A percentile compares a stretch with the other conserved stretches of the same genome.
These are phyloP conservation scores for Leptoteleia sp. DNA, from an alignment of 1,140 invertebrate species.

Conservation along the genomic window DNA sequence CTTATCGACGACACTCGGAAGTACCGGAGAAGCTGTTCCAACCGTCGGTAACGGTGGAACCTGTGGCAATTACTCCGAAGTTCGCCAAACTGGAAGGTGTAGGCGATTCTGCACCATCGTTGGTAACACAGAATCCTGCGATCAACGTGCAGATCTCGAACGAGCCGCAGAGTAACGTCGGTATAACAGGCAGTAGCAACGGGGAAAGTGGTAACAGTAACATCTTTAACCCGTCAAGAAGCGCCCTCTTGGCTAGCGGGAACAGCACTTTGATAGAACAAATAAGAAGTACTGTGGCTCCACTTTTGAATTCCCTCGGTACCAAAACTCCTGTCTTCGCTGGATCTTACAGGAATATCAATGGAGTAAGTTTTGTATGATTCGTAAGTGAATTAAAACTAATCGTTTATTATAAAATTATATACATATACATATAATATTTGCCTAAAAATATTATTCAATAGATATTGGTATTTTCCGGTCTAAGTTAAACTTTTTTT, in stretches of 20 bases:
- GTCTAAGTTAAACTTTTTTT: too few relatives aligned
- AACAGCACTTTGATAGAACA: slow-evolving; percentile 76
- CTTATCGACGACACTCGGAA: slow-evolving; percentile 77
- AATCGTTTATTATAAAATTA: too few relatives aligned
- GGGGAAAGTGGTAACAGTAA: slow-evolving; percentile 72
- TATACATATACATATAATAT: too few relatives aligned
- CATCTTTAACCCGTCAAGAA: slow-evolving; percentile 76
- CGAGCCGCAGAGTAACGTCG: slow-evolving; percentile 36
- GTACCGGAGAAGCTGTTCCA: slow-evolving; percentile 47
- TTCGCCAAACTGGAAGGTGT: slow-evolving; percentile 5
- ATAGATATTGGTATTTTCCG: too few relatives aligned
- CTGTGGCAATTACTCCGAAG: slow-evolving; percentile 74
- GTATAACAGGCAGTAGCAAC: slow-evolving; percentile 70
- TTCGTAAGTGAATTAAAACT: too few relatives aligned
- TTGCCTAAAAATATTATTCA: too few relatives aligned
- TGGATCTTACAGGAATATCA: slow-evolving; percentile 72
- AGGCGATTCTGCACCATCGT: slow-evolving; percentile 27
- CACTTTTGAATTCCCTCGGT: slow-evolving; percentile 73
- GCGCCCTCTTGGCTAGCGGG: slow-evolving; percentile 68
- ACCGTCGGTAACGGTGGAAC: slow-evolving; percentile 36
- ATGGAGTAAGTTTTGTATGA: slow-evolving; percentile 72
- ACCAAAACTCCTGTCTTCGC: slow-evolving; percentile 75
- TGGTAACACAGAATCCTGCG: slow-evolving; percentile 70
- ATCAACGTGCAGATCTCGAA: slow-evolving; percentile 70
- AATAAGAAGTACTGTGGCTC: slow-evolving; percentile 78